Percentiles rank a stretch among this genome's conserved stretches.
Evolutionary conservation across 2,888 invertebrate genomes (phyloP).

Genomic region (Agonum fuliginosum): DNA sequence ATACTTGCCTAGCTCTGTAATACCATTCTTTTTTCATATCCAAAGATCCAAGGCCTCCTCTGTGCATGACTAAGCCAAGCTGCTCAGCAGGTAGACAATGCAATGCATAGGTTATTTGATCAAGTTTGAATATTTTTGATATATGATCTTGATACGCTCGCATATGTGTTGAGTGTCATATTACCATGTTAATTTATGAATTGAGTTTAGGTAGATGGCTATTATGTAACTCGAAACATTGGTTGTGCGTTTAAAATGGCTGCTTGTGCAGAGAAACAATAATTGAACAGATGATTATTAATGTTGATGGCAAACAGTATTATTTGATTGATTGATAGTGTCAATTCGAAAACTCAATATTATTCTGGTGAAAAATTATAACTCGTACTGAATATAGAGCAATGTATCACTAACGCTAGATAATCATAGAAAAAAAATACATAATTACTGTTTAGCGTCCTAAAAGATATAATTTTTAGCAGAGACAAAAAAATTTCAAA

Average conservation of each 20-base stretch:
- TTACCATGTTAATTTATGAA: conserved; percentile 38
- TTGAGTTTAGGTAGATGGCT: conserved; percentile 26
- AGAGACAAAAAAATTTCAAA: too few species aligned
- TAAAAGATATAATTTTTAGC: too few species aligned
- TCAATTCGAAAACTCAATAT: too few species aligned
- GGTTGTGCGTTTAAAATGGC: neutral
- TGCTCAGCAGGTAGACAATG: conserved; percentile 33
- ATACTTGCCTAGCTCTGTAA: neutral
- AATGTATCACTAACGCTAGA: too few species aligned
- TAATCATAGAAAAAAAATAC: too few species aligned
- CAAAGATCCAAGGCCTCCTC: conserved; percentile 40
- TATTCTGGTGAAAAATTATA: too few species aligned
- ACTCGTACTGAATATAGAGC: too few species aligned
- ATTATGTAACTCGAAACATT: conserved; percentile 19
- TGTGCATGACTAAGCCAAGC: conserved; percentile 38
- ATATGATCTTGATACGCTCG: conserved; percentile 14
- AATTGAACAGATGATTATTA: neutral
- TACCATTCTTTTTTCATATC: neutral
- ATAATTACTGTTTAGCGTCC: too few species aligned
- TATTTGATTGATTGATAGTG: conserved; percentile 2
- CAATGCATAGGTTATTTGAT: conserved; percentile 23
- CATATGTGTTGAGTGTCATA: conserved; percentile 41
- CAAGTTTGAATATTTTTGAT: conserved; percentile 20
- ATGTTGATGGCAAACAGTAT: neutral
- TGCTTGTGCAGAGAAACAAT: conserved; percentile 5